Evolutionary conservation across 2,113 vertebrate genomes (phyloP), one percentile per base, ranked within the genome.

Genomic region (Malurus melanocephalus): DNA sequence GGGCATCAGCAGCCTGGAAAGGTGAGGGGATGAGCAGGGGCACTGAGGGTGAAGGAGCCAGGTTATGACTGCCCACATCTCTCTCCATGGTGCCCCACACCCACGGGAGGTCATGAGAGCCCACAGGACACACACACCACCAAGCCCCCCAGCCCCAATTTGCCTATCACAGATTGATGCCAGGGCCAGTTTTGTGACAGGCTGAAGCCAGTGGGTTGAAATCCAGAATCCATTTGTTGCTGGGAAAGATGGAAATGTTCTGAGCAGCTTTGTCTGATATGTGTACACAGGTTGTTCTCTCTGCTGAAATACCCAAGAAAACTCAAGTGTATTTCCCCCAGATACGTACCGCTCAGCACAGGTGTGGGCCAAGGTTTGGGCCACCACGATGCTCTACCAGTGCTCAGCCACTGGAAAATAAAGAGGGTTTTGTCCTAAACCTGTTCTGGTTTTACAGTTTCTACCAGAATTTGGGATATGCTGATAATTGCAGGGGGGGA

Each of bases 401-500:
- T 23, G 14, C 28, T 33, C 35, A 67, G 35, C 13, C 1, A 3
- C 42, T 65, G 46, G 33, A 51, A 75, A 18, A 51, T 40, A 60
- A 82, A 49, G 16, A 26, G 3, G 2, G 10, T 33, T 68, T 32
- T 6, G 1, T 40, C 27, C 42, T 74, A 64, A 78, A 62, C 6
- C 4, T 42, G 18, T 4, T 4, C 43, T 28, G 0, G 20, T 82
- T 92, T 69, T 56, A 30, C 3, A 21, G 5, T 66, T 77, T 66
- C 38, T 57, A 22, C 14, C 4, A 3, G 1, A 66, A 80, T 57
- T 68, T 61, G 32, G 52, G 14, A 17, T 35, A 48, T 48, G 8
- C 3, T 7, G 3, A 7, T 28, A 48, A 33, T 17, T 32, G 9
- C 1, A 2, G 18, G 14, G 4, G 1, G 0, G 1, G 1, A 13